Conservation (phyloP, 2,888 invertebrate species). For the Protonemura montana region DNA sequence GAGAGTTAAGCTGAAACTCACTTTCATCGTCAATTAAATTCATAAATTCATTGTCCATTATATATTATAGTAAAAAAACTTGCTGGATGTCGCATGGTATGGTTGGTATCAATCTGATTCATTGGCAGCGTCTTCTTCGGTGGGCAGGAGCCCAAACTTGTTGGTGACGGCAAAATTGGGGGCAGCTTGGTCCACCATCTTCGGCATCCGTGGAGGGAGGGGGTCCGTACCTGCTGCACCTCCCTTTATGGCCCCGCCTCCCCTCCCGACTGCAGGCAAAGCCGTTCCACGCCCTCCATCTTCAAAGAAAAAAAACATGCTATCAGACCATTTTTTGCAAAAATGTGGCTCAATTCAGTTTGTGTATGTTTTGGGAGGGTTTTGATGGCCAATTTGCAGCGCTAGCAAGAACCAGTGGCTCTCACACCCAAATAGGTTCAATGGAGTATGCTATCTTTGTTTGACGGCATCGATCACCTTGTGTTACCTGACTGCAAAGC, state of each 20-base stretch:
- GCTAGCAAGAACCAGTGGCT: no score
- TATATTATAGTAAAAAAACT: background rate
- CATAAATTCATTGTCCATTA: background rate
- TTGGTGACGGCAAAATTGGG: constrained; percentile 56
- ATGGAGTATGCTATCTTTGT: no score
- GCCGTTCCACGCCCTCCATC: background rate
- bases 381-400: no score
- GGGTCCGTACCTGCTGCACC: constrained; percentile 33
- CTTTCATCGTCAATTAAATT: background rate
- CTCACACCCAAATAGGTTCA: no score
- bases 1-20: background rate
- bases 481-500: no score
- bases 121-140: constrained; percentile 23
- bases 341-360: no score
- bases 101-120: background rate
- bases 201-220: constrained; percentile 66
- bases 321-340: no score
- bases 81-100: background rate
- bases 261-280: background rate
- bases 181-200: constrained; percentile 75
- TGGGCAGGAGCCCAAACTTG: constrained; percentile 26
- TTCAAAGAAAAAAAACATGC: background rate
- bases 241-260: background rate
- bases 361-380: no score
- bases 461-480: no score